These are phyloP conservation scores for Lophura nycthemera DNA, from an alignment of 2,113 vertebrate species.

Conservation along the genomic window DNA sequence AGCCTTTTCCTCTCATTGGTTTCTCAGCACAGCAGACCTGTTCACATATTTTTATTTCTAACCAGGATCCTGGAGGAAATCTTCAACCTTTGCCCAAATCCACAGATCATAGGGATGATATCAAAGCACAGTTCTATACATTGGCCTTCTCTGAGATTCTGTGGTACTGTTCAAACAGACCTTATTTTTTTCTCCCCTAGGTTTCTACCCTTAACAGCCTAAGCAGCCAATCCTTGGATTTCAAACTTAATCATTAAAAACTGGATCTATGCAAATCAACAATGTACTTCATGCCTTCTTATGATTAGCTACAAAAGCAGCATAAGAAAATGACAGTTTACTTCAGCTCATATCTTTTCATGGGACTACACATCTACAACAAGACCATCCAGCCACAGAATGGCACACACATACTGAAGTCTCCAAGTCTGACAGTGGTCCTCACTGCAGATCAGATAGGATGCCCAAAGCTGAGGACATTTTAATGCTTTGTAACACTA, in stretches of 20 bases:
- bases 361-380: not conserved
- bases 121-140: not conserved
- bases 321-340: rapidly evolving
- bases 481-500: not conserved
- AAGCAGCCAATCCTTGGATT: not conserved
- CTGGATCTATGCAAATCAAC: not conserved
- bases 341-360: not conserved
- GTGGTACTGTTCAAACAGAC: too few relatives aligned
- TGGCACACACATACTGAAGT: rapidly evolving
- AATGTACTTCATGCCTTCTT: too few relatives aligned
- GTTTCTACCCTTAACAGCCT: not conserved
- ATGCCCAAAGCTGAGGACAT: not conserved
- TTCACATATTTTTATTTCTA: not conserved
- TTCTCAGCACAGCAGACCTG: not conserved
- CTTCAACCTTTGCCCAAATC: not conserved
- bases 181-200: not conserved
- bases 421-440: rapidly evolving
- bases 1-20: not conserved
- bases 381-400: not conserved
- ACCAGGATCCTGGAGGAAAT: not conserved
- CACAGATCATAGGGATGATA: not conserved
- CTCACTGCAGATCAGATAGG: not conserved
- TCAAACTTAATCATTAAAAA: not conserved
- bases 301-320: not conserved
- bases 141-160: not conserved